A percentile compares a stretch with the other conserved stretches of the same genome.
These are phyloP conservation scores for Ectemnius lituratus DNA, from an alignment of 2,888 invertebrate genomes.

Conservation along the genomic window DNA sequence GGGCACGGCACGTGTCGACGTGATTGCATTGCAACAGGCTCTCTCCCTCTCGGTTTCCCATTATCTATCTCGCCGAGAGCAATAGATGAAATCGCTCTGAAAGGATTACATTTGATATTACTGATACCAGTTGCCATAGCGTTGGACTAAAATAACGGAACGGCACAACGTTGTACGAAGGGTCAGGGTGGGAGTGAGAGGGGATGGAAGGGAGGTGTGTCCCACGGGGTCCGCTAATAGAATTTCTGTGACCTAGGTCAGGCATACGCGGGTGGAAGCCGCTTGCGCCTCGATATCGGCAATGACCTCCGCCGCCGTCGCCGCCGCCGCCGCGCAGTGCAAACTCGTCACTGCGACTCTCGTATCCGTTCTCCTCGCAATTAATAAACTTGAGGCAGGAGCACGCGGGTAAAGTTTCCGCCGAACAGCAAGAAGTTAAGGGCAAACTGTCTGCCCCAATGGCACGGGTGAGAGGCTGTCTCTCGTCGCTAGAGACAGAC, in stretches of 20 bases:
- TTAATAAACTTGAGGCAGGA: too few relatives aligned
- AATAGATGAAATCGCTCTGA: constrained; percentile 3
- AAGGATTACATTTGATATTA: constrained; percentile 5
- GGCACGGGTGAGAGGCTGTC: too few relatives aligned
- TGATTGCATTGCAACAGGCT: constrained; percentile 6
- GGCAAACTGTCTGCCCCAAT: too few relatives aligned
- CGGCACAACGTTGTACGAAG: not conserved
- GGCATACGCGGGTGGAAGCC: not conserved
- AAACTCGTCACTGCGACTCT: too few relatives aligned
- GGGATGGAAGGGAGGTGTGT: not conserved
- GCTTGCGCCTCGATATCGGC: constrained; percentile 1
- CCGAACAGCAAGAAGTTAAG: too few relatives aligned
- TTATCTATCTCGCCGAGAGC: not conserved
- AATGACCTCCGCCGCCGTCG: not conserved
- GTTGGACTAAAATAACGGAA: not conserved
- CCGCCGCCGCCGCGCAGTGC: not conserved
- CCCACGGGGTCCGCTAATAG: constrained; percentile 12
- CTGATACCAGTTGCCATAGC: not conserved
- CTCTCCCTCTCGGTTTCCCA: too few relatives aligned
- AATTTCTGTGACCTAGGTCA: constrained; percentile 11
- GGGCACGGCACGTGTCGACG: constrained; percentile 5
- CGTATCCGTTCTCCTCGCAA: too few relatives aligned
- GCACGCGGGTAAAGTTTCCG: too few relatives aligned
- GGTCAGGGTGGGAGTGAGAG: constrained; percentile 6
- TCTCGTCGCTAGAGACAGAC: too few relatives aligned